Evolutionary conservation across 2,888 invertebrate genomes (phyloP), one percentile per base, ranked within the genome.

Genomic region (Tethea ocularis): DNA sequence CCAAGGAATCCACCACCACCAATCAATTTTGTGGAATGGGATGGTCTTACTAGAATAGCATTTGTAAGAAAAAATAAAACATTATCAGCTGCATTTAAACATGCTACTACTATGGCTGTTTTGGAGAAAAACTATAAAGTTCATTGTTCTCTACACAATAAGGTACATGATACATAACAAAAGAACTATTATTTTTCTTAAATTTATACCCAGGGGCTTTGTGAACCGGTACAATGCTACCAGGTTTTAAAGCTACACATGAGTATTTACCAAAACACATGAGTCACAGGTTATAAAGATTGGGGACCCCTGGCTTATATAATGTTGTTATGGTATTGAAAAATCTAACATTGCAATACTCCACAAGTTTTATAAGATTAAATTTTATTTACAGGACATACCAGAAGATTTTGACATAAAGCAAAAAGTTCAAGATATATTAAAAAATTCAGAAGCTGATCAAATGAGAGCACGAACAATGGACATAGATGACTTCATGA

Each of bases 61-160:
- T 99, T 99, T 92, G 95, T 97, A 0, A 95, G 99, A 61, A 99
- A 99, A 90, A 99, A 99, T 88, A 99, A 99, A 95, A 99, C 99
- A 2, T 90, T 99, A 29, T 95, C 96, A 26, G 97, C 99, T 41
- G 95, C 96, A 33, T 99, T 99, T 84, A 97, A 97, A 89, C 97
- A 97, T 75, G 95, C 95, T 15, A 95, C 97, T 23, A 97, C 98
- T 1, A 84, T 97, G 68, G 95, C 97, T 61, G 95, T 96, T 72
- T 88, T 99, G 61, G 97, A 98, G 71, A 98, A 97, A 81, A 99
- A 99, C 91, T 99, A 98, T 83, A 96, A 94, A 87, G 93, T 97
- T 3, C 96, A 97, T 81, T 97, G 98, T 82, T 98, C 98, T 67
- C 83, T 98, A 52, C 95, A 97, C 68, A 97, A 98, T 88, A 95